Base-by-base conservation (phyloP, 2,113 vertebrate species). In the Sprattus sprattus region DNA sequence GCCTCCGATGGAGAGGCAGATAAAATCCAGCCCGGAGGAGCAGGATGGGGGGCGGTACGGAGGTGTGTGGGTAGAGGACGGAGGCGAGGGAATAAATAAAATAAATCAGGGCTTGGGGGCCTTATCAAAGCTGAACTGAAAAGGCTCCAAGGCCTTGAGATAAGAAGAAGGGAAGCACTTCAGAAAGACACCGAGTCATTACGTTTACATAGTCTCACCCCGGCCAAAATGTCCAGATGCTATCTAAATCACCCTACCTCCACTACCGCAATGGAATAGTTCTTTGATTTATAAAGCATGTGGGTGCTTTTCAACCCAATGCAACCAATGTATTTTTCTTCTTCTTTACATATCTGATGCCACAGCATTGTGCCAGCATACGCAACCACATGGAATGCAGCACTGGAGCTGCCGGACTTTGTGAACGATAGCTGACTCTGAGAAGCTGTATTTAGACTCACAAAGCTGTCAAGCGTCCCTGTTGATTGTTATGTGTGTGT, bases 131-230 rank as follows among this genome's bases (percentile, higher is more conserved):
- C 89, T 91, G 90, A 88, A 49, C 85, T 71, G 89, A 89, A 86
- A 88, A 91, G 90, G 78, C 85, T 90, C 86, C 83, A 82, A 83
- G 89, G 91, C 83, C 88, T 83, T 85, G 88, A 89, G 92, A 92
- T 92, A 91, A 92, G 89, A 92, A 88, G 87, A 88, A 89, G 89
- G 86, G 83, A 91, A 45, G 71, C 89, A 85, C 54, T 71, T 32
- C 82, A 85, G 81, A 85, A 44, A 57, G 87, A 57, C 0, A 49
- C 57, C 82, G 85, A 87, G 85, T 80, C 87, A 85, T 89, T 88
- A 90, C 86, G 89, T 93, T 92, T 92, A 90, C 85, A 88, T 88
- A 89, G 87, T 85, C 89, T 89, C 88, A 81, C 85, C 81, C 84
- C 57, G 67, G 86, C 88, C 82, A 85, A 50, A 88, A 81, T 84